Conservation (phyloP, 2,888 invertebrate genomes). For the Agonum fuliginosum region DNA sequence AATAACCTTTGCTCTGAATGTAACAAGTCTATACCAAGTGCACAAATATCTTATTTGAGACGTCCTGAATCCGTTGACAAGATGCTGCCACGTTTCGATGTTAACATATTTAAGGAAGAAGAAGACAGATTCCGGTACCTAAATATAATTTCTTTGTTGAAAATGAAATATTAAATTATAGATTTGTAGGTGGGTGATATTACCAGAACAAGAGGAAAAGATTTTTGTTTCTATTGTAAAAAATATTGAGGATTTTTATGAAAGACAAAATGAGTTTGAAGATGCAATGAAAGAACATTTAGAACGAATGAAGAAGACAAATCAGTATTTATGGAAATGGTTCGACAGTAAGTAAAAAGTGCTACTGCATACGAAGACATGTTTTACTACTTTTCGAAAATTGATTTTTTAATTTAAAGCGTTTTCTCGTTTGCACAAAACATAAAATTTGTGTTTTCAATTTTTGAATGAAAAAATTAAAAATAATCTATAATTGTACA, state of each 20-base stretch:
- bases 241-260: not conserved
- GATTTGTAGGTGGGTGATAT: not conserved
- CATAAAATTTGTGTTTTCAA: too few species aligned
- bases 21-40: not conserved
- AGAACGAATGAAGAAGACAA: conserved; percentile 48
- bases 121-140: not conserved
- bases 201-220: not conserved
- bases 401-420: too few species aligned
- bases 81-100: conserved; percentile 22
- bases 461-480: too few species aligned
- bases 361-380: too few species aligned
- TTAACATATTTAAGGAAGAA: not conserved
- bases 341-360: conserved; percentile 48
- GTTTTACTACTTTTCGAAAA: too few species aligned
- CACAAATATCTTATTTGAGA: not conserved
- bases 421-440: too few species aligned
- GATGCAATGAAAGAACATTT: conserved; percentile 56
- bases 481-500: too few species aligned
- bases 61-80: conserved; percentile 7
- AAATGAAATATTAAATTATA: not conserved
- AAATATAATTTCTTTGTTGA: not conserved
- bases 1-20: conserved; percentile 4
- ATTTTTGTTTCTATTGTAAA: not conserved
- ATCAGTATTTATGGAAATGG: conserved; percentile 45
- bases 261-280: conserved; percentile 9